phyloP scores from a whole-genome alignment of 2,888 invertebrate species.

The Frankliniella intonsa region DNA sequence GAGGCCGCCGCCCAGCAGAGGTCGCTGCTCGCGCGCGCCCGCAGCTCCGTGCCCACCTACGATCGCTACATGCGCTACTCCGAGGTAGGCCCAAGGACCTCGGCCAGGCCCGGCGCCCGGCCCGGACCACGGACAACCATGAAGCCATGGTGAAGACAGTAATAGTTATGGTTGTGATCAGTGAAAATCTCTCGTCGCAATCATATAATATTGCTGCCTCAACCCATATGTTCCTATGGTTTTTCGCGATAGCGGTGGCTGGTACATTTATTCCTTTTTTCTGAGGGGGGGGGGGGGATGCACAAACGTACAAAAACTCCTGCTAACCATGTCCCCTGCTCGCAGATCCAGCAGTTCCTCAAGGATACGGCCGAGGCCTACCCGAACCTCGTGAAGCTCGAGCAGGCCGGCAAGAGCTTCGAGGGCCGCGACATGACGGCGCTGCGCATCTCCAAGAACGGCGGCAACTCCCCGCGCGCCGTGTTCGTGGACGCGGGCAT shows the following conservation, averaged over 20 bases:
- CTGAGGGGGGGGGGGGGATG: neutral
- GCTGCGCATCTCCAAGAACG: neutral
- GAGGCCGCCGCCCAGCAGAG: neutral
- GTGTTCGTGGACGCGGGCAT: constrained; percentile 51
- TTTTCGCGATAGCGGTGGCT: too few species aligned
- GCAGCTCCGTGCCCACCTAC: neutral
- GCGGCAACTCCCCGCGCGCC: neutral
- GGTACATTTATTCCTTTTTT: neutral
- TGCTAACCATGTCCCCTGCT: neutral
- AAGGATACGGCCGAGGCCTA: neutral
- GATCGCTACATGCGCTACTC: neutral
- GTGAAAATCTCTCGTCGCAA: too few species aligned
- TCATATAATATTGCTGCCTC: too few species aligned
- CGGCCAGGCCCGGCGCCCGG: too few species aligned
- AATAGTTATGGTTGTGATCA: too few species aligned
- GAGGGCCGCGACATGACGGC: constrained; percentile 11
- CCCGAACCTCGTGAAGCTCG: neutral
- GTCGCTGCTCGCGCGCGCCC: neutral
- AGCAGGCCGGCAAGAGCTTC: neutral
- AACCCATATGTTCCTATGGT: too few species aligned
- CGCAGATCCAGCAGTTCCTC: neutral
- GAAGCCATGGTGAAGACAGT: too few species aligned
- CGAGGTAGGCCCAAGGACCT: neutral
- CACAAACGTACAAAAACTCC: neutral
- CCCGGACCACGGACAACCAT: too few species aligned